These are phyloP conservation scores for Syngnathoides biaculeatus DNA, from an alignment of 2,113 vertebrate genomes.

Conservation along the genomic window DNA sequence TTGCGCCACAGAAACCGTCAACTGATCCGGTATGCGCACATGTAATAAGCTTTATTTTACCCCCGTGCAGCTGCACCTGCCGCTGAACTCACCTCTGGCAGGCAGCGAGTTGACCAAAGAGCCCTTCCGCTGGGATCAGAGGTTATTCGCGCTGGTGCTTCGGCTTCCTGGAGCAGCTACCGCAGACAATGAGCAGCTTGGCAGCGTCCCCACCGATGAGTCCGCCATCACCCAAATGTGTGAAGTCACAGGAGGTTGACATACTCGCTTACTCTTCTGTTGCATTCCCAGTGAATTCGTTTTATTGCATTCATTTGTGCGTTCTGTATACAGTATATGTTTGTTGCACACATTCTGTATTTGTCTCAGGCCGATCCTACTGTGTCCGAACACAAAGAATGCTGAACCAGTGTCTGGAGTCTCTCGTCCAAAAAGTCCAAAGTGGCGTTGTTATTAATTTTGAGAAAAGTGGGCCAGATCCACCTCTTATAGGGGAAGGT, in stretches of 20 bases:
- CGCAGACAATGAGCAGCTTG: constrained; percentile 89
- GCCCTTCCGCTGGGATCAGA: constrained; percentile 98
- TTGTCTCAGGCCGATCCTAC: constrained; percentile 84
- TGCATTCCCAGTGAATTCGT: not conserved
- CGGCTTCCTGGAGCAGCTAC: constrained; percentile 87
- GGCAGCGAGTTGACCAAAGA: constrained; percentile 98
- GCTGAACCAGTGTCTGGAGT: constrained; percentile 96
- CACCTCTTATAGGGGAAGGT: constrained; percentile 71
- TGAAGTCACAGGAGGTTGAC: constrained; percentile 93
- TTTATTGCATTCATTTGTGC: not conserved
- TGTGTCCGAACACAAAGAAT: constrained; percentile 93
- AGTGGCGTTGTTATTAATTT: constrained; percentile 96
- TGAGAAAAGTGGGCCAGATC: constrained; percentile 94
- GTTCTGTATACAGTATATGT: not conserved
- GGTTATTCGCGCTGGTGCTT: constrained; percentile 92
- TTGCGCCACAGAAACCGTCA: not conserved
- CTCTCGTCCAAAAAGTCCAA: constrained; percentile 94
- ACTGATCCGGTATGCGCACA: not conserved
- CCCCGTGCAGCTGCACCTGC: constrained; percentile 53
- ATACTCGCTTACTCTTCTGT: not conserved
- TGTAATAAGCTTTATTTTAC: not conserved
- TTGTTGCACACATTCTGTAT: not conserved
- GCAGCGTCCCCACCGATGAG: constrained; percentile 93
- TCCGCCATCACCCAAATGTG: constrained; percentile 98
- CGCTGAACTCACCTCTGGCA: constrained; percentile 89